Conservation (phyloP, 2,888 invertebrate genomes). For the Melieria crassipennis region DNA sequence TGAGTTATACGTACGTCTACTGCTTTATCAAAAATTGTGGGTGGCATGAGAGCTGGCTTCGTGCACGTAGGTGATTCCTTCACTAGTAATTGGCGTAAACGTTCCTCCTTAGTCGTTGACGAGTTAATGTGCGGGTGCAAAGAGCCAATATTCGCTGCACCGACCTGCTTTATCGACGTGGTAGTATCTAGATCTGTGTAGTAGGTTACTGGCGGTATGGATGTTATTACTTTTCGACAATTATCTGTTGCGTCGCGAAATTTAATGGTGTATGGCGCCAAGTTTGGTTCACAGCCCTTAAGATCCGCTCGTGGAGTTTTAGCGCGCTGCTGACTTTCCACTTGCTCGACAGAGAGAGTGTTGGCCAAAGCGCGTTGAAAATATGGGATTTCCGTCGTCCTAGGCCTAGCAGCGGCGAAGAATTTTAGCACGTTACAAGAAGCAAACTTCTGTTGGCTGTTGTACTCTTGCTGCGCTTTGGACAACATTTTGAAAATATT, state of each 20-base stretch:
- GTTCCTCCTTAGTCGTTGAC: conserved; percentile 12
- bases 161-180: not conserved
- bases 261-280: not conserved
- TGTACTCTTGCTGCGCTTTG: conserved; percentile 83
- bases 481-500: conserved; percentile 88
- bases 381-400: conserved; percentile 72
- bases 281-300: not conserved
- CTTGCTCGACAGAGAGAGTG: conserved; percentile 80
- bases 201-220: not conserved
- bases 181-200: conserved; percentile 5
- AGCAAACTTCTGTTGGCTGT: conserved; percentile 71
- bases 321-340: conserved; percentile 87
- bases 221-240: no score
- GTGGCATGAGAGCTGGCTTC: conserved; percentile 84
- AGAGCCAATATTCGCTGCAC: not conserved
- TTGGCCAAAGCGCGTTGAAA: conserved; percentile 81
- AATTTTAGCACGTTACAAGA: conserved; percentile 89
- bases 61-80: conserved; percentile 41
- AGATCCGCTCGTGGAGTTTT: conserved; percentile 69
- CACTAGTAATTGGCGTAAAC: conserved; percentile 19
- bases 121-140: not conserved
- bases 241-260: no score
- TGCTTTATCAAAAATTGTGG: conserved; percentile 82
- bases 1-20: conserved; percentile 46
- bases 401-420: conserved; percentile 72